Evolutionary conservation across 2,113 vertebrate genomes (phyloP).

Genomic region (Pseudopipra pipra): DNA sequence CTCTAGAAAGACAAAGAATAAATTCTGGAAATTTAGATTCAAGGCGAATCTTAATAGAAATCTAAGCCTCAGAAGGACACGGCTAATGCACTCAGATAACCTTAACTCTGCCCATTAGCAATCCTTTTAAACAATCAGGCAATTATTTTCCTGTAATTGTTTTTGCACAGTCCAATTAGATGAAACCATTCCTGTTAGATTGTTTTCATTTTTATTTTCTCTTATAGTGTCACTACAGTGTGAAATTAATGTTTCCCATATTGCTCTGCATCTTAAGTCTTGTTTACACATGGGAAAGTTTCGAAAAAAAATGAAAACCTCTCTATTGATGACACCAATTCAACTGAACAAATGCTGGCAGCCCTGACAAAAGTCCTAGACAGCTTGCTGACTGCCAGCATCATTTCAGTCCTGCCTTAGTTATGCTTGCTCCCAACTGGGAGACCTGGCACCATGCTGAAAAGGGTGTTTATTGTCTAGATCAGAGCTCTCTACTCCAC

Average conservation of each 20-base stretch:
- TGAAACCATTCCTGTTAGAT: constrained; percentile 35
- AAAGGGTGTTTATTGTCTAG: constrained; percentile 23
- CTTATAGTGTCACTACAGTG: neutral
- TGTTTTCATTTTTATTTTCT: constrained; percentile 56
- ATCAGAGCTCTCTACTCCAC: neutral
- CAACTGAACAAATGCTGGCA: neutral
- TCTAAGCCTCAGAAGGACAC: constrained; percentile 23
- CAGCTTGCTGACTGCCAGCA: neutral
- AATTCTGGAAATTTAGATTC: constrained; percentile 55
- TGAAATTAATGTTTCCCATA: constrained; percentile 42
- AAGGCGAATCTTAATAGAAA: constrained; percentile 53
- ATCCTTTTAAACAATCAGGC: constrained; percentile 61
- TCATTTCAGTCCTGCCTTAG: neutral
- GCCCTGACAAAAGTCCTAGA: neutral
- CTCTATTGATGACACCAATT: neutral
- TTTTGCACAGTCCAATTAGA: constrained; percentile 53
- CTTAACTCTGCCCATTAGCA: constrained; percentile 46
- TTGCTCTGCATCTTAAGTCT: neutral
- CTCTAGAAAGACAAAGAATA: constrained; percentile 4
- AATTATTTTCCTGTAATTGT: constrained; percentile 59
- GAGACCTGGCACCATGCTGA: neutral
- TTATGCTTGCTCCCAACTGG: neutral
- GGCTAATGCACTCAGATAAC: constrained; percentile 38
- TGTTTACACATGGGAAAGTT: constrained; percentile 32
- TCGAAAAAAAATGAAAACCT: neutral